phyloP scores from a whole-genome alignment of 2,888 invertebrate species.

The Maniola hyperantus region DNA sequence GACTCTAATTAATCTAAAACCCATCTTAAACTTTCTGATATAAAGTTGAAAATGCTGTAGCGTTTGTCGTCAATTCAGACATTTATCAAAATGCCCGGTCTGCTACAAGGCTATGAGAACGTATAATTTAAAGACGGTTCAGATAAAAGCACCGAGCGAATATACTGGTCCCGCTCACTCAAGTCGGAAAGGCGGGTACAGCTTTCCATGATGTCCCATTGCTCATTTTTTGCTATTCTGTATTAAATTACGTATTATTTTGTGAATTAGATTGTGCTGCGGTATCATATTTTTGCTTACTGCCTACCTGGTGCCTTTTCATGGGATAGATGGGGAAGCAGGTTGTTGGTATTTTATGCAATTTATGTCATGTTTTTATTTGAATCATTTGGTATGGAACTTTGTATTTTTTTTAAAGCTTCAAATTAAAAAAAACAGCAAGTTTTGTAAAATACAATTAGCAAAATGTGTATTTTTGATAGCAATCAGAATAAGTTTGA shows the following conservation, averaged over 20 bases:
- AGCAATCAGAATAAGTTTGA: conserved; percentile 18
- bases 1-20: conserved; percentile 24
- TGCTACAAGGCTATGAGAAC: conserved; percentile 82
- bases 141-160: conserved; percentile 47
- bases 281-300: conserved; percentile 70
- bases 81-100: conserved; percentile 47
- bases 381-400: not conserved
- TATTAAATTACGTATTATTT: conserved; percentile 81
- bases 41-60: conserved; percentile 47
- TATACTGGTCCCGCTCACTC: conserved; percentile 63
- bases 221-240: conserved; percentile 78
- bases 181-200: conserved; percentile 51
- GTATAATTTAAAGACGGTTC: conserved; percentile 81
- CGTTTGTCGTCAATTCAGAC: conserved; percentile 42
- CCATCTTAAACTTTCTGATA: accelerated
- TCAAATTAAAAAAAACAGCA: too few species aligned
- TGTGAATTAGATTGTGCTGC: conserved; percentile 78
- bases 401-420: not conserved
- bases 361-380: not conserved
- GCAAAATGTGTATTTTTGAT: not conserved
- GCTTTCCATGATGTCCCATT: conserved; percentile 62
- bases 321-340: conserved; percentile 61
- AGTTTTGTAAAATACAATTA: too few species aligned
- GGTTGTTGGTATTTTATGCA: conserved; percentile 51
- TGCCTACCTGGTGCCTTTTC: conserved; percentile 56